Evolutionary conservation across 2,797 vertebrate species (phyloP).

Genomic region (Eulemur rubriventer): DNA sequence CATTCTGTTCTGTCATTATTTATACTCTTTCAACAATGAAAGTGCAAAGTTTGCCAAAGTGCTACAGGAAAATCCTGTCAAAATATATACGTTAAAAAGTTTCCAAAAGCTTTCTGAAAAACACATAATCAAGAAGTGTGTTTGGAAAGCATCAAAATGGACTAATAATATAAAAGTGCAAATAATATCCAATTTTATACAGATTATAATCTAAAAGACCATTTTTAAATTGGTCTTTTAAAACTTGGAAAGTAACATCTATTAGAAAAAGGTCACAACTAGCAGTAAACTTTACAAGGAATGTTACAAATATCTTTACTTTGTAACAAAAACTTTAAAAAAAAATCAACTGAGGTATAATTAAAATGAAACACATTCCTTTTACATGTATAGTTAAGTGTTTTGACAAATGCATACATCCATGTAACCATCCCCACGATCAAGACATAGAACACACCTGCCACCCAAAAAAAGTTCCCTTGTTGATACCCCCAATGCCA

Average conservation of each 20-base stretch:
- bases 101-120: conserved; percentile 53
- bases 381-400: not conserved
- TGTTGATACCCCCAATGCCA: not conserved
- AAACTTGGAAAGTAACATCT: not conserved
- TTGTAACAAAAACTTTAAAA: not conserved
- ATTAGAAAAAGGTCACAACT: not conserved
- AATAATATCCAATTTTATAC: not conserved
- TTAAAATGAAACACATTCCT: conserved; percentile 16
- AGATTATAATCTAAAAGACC: conserved; percentile 23
- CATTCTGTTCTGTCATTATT: conserved; percentile 53
- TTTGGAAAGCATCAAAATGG: conserved; percentile 27
- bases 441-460: not conserved
- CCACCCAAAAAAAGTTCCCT: not conserved
- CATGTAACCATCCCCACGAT: not conserved
- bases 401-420: not conserved
- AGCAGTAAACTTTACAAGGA: conserved; percentile 3
- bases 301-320: not conserved
- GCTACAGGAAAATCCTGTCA: conserved; percentile 65
- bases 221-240: not conserved
- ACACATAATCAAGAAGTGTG: not conserved
- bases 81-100: conserved; percentile 63
- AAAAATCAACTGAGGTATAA: not conserved
- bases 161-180: not conserved
- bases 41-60: conserved; percentile 62
- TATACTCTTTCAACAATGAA: conserved; percentile 62